phyloP scores from a whole-genome alignment of 2,888 invertebrate species.

The Merodon equestris region DNA sequence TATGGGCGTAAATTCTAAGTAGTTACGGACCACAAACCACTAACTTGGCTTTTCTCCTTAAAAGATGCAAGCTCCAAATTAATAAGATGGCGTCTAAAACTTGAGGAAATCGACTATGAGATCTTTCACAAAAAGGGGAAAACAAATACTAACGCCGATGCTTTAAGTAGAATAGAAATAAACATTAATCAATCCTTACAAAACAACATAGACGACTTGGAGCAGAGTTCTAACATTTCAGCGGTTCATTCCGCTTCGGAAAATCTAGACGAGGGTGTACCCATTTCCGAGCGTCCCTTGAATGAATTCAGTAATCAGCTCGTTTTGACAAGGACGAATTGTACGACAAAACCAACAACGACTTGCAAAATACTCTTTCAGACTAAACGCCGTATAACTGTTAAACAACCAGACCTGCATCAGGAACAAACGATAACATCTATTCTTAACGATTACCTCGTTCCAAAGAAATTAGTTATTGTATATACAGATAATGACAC shows the following conservation, averaged over 20 bases:
- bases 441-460: neutral
- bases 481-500: conserved; percentile 26
- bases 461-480: conserved; percentile 30
- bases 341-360: neutral
- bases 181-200: too few relatives aligned
- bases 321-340: conserved; percentile 17
- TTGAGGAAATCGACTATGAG: conserved; percentile 19
- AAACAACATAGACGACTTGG: too few relatives aligned
- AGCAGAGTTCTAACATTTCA: too few relatives aligned
- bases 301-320: conserved; percentile 40
- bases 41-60: conserved; percentile 7
- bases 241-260: too few relatives aligned
- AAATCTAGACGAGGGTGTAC: conserved; percentile 2
- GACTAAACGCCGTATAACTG: neutral
- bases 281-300: conserved; percentile 30
- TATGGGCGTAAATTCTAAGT: neutral
- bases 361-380: neutral
- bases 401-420: neutral
- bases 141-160: too few relatives aligned
- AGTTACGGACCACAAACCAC: conserved; percentile 3
- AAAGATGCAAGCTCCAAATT: conserved; percentile 56
- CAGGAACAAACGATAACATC: neutral
- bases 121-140: conserved; percentile 68
- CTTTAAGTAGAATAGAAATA: too few relatives aligned
- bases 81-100: conserved; percentile 59